Percentiles rank a stretch among this genome's conserved stretches.
phyloP scores from a whole-genome alignment of 2,113 vertebrate species.

The Gobio gobio region DNA sequence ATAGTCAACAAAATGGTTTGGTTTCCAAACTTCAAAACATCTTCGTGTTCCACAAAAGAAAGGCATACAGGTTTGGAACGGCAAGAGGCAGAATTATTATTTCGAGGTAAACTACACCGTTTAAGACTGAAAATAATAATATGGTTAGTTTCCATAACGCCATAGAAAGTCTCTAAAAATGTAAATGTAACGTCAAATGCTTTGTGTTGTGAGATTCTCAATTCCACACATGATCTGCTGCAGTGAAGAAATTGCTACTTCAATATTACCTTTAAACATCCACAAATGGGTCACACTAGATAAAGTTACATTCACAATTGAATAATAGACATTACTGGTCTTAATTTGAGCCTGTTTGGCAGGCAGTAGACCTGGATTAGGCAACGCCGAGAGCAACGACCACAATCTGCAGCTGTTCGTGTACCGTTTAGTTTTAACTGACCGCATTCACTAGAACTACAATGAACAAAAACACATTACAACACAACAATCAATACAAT shows the following conservation, averaged over 20 bases:
- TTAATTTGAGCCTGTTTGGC: constrained; percentile 4
- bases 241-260: neutral
- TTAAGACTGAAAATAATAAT: too few relatives aligned
- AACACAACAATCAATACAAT: neutral
- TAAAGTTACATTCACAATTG: neutral
- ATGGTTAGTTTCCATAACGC: too few relatives aligned
- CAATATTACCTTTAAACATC: neutral
- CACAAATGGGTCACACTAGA: neutral
- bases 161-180: too few relatives aligned
- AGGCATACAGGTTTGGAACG: too few relatives aligned
- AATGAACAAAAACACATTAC: neutral
- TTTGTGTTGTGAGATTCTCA: neutral
- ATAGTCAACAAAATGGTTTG: too few relatives aligned
- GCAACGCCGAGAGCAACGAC: neutral
- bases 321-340: neutral
- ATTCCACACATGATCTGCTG: neutral
- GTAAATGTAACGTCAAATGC: neutral
- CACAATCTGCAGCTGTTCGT: constrained; percentile 15
- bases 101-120: too few relatives aligned
- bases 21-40: too few relatives aligned
- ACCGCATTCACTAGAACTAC: neutral
- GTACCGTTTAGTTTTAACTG: neutral
- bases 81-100: too few relatives aligned
- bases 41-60: too few relatives aligned
- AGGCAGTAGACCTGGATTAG: neutral